phyloP scores from a whole-genome alignment of 2,797 vertebrate genomes.

The Acanthurus lineatus region DNA sequence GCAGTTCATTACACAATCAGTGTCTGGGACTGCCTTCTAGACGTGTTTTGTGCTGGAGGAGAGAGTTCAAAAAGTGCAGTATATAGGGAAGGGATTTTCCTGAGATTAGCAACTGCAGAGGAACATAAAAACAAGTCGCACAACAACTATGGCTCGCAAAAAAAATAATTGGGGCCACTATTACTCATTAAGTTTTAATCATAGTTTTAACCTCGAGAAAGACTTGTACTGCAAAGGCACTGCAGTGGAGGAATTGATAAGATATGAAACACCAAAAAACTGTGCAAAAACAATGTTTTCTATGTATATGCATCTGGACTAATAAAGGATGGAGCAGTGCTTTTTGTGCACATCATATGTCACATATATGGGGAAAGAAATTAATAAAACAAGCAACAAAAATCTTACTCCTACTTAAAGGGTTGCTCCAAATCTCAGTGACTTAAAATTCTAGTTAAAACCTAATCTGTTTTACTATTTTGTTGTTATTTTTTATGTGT shows the following conservation, averaged over 20 bases:
- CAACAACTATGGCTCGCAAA: no score
- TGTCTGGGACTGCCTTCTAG: conserved; percentile 15
- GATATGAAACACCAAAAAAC: not conserved
- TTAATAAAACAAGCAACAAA: not conserved
- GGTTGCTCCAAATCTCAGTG: no score
- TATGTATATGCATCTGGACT: not conserved
- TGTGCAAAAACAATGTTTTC: not conserved
- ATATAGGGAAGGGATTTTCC: not conserved
- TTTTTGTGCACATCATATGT: not conserved
- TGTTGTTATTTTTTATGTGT: not conserved
- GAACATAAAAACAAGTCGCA: no score
- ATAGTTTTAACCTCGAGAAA: not conserved
- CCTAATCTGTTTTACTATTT: no score
- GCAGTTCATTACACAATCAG: conserved; percentile 52
- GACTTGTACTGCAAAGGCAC: not conserved
- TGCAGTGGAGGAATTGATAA: not conserved
- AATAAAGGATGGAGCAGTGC: not conserved
- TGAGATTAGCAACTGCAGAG: no score
- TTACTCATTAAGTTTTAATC: not conserved
- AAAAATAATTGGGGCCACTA: no score
- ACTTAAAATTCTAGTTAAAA: no score
- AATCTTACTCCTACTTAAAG: no score
- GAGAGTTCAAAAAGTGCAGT: not conserved
- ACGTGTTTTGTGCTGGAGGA: not conserved
- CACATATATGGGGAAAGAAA: not conserved